A percentile compares a stretch with the other conserved stretches of the same genome.
Conservation (phyloP, 2,888 invertebrate genomes). For the Helleia helle region DNA sequence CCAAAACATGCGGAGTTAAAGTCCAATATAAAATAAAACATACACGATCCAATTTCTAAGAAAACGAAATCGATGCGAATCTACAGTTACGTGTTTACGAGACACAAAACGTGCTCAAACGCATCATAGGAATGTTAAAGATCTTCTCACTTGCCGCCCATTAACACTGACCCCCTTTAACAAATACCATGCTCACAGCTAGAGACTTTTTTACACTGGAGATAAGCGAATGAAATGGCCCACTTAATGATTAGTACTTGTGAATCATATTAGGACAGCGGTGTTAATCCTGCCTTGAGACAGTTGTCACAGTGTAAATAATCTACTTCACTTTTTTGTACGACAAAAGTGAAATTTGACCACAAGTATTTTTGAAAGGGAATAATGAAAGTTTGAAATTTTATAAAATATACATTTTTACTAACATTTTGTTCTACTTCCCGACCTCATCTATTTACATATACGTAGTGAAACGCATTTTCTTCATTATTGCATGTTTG, state of each 20-base stretch:
- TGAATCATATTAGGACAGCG: no score
- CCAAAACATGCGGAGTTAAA: no score
- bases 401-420: no score
- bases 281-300: background rate
- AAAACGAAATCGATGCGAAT: conserved; percentile 7
- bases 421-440: no score
- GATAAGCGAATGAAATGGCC: background rate
- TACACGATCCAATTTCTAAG: background rate
- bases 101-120: background rate
- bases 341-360: no score
- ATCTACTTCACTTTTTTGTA: no score
- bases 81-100: conserved; percentile 6
- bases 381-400: no score
- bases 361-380: no score
- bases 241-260: background rate
- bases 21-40: background rate
- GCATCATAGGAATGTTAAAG: conserved; percentile 3
- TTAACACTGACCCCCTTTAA: background rate
- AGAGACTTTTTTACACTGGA: background rate
- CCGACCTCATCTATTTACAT: no score
- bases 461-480: no score
- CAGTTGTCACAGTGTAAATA: no score
- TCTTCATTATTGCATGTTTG: no score
- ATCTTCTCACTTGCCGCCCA: background rate
- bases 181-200: background rate